Evolutionary conservation across 2,113 vertebrate genomes (phyloP), one percentile per base, ranked within the genome.

Genomic region (Nothoprocta perdicaria): DNA sequence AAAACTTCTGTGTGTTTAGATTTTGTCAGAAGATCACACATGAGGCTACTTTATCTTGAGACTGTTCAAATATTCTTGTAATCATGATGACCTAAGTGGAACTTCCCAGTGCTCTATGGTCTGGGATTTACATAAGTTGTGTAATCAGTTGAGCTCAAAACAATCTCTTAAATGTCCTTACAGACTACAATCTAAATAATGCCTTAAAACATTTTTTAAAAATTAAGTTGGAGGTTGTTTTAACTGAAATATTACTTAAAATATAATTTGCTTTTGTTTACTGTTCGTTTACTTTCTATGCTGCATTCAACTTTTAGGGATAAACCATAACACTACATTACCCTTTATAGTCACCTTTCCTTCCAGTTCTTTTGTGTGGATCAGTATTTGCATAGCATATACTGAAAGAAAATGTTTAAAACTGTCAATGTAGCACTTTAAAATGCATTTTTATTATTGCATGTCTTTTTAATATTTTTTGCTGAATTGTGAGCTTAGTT

Each of bases 161-260:
- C 26, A 90, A 82, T 89, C 78, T 81, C 62, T 76, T 61, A 80
- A 84, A 73, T 45, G 29, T 53, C 11, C 66, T 82, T 84, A 31
- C 26, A 82, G 81, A 94, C 93, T 91, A 41, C 2, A 1, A 84
- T 92, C 84, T 92, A 84, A 84, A 90, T 83, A 60, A 92, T 86
- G 62, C 71, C 81, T 76, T 62, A 76, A 87, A 94, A 60, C 71
- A 35, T 62, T 93, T 86, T 52, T 83, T n/a, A 92, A 89, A 87
- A 38, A 6, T 38, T 38, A 38, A 38, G 35, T 61, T 68, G 58
- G 45, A 84, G 50, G 71, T 94, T 91, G 58, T 91, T 95, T 76
- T 89, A 94, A 84, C 92, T 89, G 66, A 86, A 90, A 92, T 43
- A 72, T 48, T 89, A 14, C 85, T 85, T 80, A 62, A 80, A 80